These are phyloP conservation scores for Megalurothrips usitatus DNA, from an alignment of 2,888 invertebrate genomes.

Conservation along the genomic window DNA sequence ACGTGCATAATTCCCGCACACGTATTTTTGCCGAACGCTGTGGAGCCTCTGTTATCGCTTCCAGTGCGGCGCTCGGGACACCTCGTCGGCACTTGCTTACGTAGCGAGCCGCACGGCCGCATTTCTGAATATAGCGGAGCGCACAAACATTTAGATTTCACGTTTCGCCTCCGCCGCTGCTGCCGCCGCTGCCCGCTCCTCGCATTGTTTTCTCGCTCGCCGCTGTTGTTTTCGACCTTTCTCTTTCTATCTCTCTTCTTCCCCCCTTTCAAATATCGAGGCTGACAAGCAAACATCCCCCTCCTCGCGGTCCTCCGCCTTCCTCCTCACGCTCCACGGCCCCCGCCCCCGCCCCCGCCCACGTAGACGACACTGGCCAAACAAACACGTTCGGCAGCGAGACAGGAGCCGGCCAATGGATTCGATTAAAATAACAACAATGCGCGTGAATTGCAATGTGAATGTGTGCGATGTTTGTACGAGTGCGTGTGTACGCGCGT, in stretches of 20 bases:
- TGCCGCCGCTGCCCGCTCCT: not conserved
- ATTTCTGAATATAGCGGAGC: too few relatives aligned
- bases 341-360: not conserved
- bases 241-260: not conserved
- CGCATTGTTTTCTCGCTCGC: not conserved
- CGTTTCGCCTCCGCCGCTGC: too few relatives aligned
- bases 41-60: too few relatives aligned
- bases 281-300: conserved; percentile 15
- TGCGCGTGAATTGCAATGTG: conserved; percentile 5
- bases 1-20: too few relatives aligned
- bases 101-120: too few relatives aligned
- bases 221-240: not conserved
- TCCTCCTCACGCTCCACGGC: too few relatives aligned
- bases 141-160: too few relatives aligned
- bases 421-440: conserved; percentile 26
- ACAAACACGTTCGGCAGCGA: not conserved
- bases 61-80: too few relatives aligned
- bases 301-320: not conserved
- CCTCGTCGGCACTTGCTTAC: too few relatives aligned
- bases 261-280: not conserved
- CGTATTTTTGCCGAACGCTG: too few relatives aligned
- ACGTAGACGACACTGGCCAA: not conserved
- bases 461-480: not conserved
- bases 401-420: not conserved
- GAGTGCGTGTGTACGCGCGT: not conserved